Evolutionary conservation across 2,797 vertebrate genomes (phyloP).

Genomic region (Onychomys torridus): DNA sequence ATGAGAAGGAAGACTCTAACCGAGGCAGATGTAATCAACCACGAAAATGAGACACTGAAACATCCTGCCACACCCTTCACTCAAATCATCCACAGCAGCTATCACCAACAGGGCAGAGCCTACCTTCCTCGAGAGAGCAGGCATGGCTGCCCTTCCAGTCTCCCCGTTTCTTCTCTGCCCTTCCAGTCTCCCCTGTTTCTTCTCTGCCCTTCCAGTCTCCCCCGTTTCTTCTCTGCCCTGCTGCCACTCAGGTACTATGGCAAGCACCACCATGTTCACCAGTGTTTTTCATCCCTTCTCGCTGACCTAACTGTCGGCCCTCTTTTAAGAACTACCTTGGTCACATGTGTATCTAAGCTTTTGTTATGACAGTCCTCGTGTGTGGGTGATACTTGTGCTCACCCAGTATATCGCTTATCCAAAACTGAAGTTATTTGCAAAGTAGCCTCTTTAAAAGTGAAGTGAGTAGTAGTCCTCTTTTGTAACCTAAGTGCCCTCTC

Average conservation of each 20-base stretch:
- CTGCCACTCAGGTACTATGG: not conserved
- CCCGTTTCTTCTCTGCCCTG: not conserved
- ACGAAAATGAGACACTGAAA: not conserved
- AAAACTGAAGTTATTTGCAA: constrained; percentile 22
- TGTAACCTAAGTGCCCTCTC: not conserved
- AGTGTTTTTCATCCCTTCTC: not conserved
- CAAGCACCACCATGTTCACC: not conserved
- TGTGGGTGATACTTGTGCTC: not conserved
- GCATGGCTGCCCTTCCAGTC: fast-evolving
- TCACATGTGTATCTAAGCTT: not conserved
- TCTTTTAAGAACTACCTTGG: not conserved
- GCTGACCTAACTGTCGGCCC: not conserved
- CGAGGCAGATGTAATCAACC: not conserved
- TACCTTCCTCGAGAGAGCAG: not conserved
- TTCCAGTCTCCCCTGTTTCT: no score
- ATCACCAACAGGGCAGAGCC: not conserved
- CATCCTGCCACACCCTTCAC: not conserved
- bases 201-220: no score
- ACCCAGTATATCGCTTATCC: not conserved
- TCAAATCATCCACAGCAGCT: not conserved
- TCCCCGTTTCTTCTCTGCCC: no score
- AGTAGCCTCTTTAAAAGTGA: constrained; percentile 52
- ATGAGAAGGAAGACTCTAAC: not conserved
- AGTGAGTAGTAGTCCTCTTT: not conserved
- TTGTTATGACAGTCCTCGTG: not conserved